phyloP scores from a whole-genome alignment of 1,140 invertebrate genomes.

The Neodiprion virginianus region DNA sequence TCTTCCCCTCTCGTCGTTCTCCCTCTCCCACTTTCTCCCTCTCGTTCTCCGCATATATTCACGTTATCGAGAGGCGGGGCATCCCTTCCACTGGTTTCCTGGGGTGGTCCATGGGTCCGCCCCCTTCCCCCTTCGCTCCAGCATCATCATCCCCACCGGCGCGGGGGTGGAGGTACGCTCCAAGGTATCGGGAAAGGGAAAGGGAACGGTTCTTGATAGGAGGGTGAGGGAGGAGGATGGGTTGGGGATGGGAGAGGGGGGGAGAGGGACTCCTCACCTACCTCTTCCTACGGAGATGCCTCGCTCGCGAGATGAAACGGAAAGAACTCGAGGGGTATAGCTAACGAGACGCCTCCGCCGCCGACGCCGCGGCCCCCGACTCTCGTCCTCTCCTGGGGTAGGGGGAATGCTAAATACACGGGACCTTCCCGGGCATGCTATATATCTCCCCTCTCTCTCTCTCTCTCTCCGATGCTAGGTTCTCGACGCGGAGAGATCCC shows the following conservation, averaged over 20 bases:
- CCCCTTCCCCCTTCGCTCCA: too few relatives aligned
- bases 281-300: neutral
- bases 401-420: conserved; percentile 55
- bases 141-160: too few relatives aligned
- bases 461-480: conserved; percentile 10
- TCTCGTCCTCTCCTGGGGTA: conserved; percentile 17
- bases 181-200: too few relatives aligned
- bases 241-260: too few relatives aligned
- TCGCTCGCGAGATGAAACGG: conserved; percentile 23
- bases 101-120: too few relatives aligned
- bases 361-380: neutral
- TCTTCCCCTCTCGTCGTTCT: neutral
- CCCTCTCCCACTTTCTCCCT: conserved; percentile 19
- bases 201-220: too few relatives aligned
- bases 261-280: too few relatives aligned
- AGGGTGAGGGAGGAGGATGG: too few relatives aligned
- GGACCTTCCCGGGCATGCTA: conserved; percentile 25
- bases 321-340: conserved; percentile 38
- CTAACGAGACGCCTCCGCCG: conserved; percentile 47
- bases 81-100: too few relatives aligned
- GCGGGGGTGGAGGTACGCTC: too few relatives aligned
- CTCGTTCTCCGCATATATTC: conserved; percentile 10
- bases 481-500: neutral
- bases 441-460: conserved; percentile 16
- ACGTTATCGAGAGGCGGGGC: too few relatives aligned